Conservation (phyloP, 2,113 vertebrate genomes). For the Carettochelys insculpta region DNA sequence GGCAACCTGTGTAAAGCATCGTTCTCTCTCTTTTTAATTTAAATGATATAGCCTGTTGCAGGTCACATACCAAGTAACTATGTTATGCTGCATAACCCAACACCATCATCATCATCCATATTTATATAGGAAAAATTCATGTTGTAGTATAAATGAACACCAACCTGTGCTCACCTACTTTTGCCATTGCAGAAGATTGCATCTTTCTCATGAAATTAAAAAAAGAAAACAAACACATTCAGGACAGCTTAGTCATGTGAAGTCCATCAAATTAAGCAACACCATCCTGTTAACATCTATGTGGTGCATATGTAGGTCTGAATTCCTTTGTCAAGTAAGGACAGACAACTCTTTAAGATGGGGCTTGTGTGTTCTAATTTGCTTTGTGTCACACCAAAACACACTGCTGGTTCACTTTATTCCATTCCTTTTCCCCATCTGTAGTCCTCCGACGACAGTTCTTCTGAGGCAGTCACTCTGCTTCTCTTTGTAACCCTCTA, state of each 20-base stretch:
- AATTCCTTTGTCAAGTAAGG: not conserved
- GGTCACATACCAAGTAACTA: not conserved
- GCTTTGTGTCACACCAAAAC: not conserved
- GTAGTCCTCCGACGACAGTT: not conserved
- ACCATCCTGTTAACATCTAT: not conserved
- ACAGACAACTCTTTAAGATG: not conserved
- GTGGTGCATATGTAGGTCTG: not conserved
- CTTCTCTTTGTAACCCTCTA: not conserved
- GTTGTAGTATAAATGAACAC: not conserved
- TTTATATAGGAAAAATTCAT: not conserved
- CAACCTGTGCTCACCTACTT: not conserved
- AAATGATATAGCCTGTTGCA: not conserved
- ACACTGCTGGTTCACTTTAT: not conserved
- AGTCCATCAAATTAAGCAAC: not conserved
- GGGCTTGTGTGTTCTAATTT: not conserved
- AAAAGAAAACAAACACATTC: not conserved
- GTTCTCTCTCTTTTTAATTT: not conserved
- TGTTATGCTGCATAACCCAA: not conserved
- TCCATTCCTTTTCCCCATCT: not conserved
- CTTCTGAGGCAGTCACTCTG: not conserved
- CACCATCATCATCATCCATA: not conserved
- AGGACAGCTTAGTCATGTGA: not conserved
- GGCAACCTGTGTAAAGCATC: not conserved
- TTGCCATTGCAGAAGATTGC: not conserved
- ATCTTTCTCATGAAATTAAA: not conserved